phyloP scores from a whole-genome alignment of 2,113 vertebrate genomes.

The Beaufortia kweichowensis region DNA sequence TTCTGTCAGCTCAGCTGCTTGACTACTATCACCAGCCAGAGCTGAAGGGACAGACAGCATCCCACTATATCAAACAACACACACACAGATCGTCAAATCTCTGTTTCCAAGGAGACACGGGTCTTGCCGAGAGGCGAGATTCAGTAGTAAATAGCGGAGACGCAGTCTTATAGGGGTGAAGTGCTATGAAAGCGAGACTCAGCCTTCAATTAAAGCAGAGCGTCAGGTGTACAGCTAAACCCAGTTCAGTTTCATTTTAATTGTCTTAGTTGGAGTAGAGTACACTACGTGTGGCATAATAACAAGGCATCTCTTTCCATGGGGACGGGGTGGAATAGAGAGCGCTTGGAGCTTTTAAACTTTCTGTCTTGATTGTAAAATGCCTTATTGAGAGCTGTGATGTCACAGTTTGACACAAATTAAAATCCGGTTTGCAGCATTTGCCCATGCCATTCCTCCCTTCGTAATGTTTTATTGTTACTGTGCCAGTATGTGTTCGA shows the following conservation, averaged over 20 bases:
- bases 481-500: background rate
- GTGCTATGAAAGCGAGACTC: constrained; percentile 27
- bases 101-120: constrained; percentile 61
- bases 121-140: constrained; percentile 38
- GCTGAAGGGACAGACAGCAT: constrained; percentile 15
- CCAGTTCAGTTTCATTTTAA: background rate
- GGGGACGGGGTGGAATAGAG: background rate
- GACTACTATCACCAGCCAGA: constrained; percentile 15
- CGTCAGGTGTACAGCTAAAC: background rate
- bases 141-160: constrained; percentile 45
- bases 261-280: background rate
- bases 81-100: constrained; percentile 47
- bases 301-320: background rate
- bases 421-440: background rate
- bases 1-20: constrained; percentile 33
- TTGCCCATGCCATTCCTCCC: no score
- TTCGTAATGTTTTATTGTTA: background rate
- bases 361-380: background rate
- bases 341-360: background rate
- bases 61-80: background rate
- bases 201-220: constrained; percentile 31
- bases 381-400: background rate
- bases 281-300: constrained; percentile 9
- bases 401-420: background rate
- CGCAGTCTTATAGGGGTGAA: constrained; percentile 29